Evolutionary conservation across 2,797 vertebrate species (phyloP).

Genomic region (Peromyscus aztecus): DNA sequence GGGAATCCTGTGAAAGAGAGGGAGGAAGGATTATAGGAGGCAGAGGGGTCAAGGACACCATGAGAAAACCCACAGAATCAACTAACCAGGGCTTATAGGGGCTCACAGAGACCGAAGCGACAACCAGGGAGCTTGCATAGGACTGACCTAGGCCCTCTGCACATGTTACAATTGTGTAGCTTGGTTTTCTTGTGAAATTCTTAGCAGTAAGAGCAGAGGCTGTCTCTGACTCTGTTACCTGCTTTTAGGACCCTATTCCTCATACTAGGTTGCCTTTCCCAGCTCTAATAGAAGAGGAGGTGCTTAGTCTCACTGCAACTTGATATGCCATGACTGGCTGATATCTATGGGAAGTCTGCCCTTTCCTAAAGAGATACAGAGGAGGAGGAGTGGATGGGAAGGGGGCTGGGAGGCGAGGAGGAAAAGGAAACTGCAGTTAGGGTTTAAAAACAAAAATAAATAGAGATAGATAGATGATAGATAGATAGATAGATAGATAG

Average conservation of each 20-base stretch:
- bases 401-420: not conserved
- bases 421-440: not conserved
- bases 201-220: not conserved
- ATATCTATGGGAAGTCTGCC: not conserved
- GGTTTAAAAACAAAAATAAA: not conserved
- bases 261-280: not conserved
- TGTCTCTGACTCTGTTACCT: not conserved
- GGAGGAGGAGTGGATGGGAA: not conserved
- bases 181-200: not conserved
- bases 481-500: too few relatives aligned
- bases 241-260: not conserved
- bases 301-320: not conserved
- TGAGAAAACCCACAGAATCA: not conserved
- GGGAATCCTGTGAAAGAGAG: not conserved
- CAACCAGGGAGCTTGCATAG: not conserved
- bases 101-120: not conserved
- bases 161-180: not conserved
- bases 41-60: too few relatives aligned
- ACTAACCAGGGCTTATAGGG: not conserved
- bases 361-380: not conserved
- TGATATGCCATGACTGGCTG: not conserved
- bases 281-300: not conserved
- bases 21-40: not conserved
- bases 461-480: too few relatives aligned
- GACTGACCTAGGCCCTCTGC: not conserved